phyloP scores from a whole-genome alignment of 2,888 invertebrate species.

The Stenichneumon culpator region DNA sequence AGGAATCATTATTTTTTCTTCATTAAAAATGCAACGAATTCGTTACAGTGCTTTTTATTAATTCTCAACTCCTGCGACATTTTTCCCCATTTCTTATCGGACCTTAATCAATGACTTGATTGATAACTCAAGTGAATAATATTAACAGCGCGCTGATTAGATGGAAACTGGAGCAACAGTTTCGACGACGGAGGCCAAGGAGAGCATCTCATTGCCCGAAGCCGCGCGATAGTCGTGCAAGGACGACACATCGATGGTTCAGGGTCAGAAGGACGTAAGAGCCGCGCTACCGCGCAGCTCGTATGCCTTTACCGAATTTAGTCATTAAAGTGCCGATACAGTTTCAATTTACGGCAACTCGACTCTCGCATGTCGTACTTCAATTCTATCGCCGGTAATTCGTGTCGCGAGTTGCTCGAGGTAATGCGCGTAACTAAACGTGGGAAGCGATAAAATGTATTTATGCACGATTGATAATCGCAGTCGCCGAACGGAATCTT shows the following conservation, averaged over 20 bases:
- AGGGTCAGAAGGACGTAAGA: background rate
- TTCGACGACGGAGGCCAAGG: slow-evolving; percentile 17
- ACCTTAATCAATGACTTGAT: background rate
- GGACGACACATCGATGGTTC: background rate
- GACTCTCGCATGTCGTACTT: slow-evolving; percentile 2
- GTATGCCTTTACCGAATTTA: too few species aligned
- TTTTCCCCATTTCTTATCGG: too few species aligned
- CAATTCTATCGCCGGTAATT: slow-evolving; percentile 11
- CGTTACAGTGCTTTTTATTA: too few species aligned
- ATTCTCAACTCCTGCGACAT: too few species aligned
- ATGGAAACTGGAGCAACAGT: slow-evolving; percentile 7
- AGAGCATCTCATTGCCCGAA: slow-evolving; percentile 21
- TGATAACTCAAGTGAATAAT: background rate
- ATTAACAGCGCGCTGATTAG: background rate
- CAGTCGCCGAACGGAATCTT: background rate
- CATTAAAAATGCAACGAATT: background rate
- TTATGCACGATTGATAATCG: background rate
- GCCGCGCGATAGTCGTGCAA: background rate
- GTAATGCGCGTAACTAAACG: background rate
- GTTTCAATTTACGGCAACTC: background rate
- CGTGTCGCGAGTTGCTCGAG: background rate
- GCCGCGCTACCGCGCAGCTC: too few species aligned
- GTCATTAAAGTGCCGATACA: background rate
- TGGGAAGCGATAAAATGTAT: background rate
- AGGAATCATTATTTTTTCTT: background rate